Evolutionary conservation across 2,888 invertebrate species (phyloP).

Genomic region (Notocelia uddmanniana): DNA sequence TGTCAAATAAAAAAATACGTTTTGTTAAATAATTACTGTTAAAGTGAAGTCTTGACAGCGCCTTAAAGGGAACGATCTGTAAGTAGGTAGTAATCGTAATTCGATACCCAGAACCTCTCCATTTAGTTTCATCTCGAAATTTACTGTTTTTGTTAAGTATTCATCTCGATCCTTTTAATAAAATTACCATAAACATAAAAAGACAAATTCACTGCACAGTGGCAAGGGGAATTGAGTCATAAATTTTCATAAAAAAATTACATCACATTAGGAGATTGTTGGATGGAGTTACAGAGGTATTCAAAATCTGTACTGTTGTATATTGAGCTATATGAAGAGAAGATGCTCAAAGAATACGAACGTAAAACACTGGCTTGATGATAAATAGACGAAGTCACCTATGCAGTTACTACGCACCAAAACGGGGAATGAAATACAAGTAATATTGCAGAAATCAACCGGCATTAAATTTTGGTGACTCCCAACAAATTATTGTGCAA

Average conservation of each 20-base stretch:
- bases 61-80: neutral
- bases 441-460: too few relatives aligned
- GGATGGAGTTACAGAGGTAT: neutral
- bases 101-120: constrained; percentile 27
- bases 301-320: constrained; percentile 13
- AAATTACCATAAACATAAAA: constrained; percentile 68
- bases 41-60: neutral
- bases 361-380: too few relatives aligned
- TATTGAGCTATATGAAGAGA: too few relatives aligned
- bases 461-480: too few relatives aligned
- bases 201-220: constrained; percentile 54
- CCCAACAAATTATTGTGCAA: too few relatives aligned
- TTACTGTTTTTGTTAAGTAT: constrained; percentile 26
- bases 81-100: neutral
- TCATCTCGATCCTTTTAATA: constrained; percentile 65
- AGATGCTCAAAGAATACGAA: too few relatives aligned
- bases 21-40: too few relatives aligned
- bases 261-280: constrained; percentile 59
- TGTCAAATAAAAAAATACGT: too few relatives aligned
- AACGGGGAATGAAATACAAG: too few relatives aligned
- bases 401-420: too few relatives aligned
- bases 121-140: constrained; percentile 25
- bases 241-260: constrained; percentile 62
- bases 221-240: constrained; percentile 51
- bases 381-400: too few relatives aligned